Evolutionary conservation across 1,140 invertebrate genomes (phyloP).

Genomic region (Drosophila athabasca): DNA sequence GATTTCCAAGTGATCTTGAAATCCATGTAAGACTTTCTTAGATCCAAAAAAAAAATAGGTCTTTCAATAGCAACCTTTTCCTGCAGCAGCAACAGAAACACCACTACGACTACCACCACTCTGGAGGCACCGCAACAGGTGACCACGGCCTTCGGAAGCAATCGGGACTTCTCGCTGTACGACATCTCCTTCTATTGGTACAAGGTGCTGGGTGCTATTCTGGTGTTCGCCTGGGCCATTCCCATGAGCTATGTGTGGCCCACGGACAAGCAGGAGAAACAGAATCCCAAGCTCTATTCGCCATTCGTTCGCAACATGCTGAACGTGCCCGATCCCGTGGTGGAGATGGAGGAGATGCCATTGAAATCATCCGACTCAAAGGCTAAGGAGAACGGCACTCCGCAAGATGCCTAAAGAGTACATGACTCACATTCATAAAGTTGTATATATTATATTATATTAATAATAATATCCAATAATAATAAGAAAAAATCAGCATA

Average conservation of each 20-base stretch:
- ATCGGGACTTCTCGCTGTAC: slow-evolving; percentile 85
- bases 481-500: not conserved
- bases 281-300: slow-evolving; percentile 68
- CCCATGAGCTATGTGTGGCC: slow-evolving; percentile 83
- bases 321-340: slow-evolving; percentile 5
- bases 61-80: not conserved
- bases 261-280: slow-evolving; percentile 51
- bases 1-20: slow-evolving; percentile 54
- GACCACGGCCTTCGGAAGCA: slow-evolving; percentile 70
- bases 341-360: slow-evolving; percentile 66
- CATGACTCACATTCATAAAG: not conserved
- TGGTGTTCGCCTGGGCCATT: slow-evolving; percentile 87
- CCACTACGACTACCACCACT: slow-evolving; percentile 14
- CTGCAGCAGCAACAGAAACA: slow-evolving; percentile 29
- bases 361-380: slow-evolving; percentile 47
- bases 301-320: slow-evolving; percentile 60
- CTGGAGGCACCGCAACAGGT: slow-evolving; percentile 17
- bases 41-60: no score
- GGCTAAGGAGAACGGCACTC: slow-evolving; percentile 9
- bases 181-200: slow-evolving; percentile 87
- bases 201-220: slow-evolving; percentile 86
- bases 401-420: slow-evolving; percentile 7
- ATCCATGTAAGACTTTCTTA: slow-evolving; percentile 52
- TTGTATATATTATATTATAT: slow-evolving; percentile 13
- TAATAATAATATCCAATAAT: slow-evolving; percentile 9